Conservation (phyloP, 2,797 vertebrate genomes). For the Melopsittacus undulatus region DNA sequence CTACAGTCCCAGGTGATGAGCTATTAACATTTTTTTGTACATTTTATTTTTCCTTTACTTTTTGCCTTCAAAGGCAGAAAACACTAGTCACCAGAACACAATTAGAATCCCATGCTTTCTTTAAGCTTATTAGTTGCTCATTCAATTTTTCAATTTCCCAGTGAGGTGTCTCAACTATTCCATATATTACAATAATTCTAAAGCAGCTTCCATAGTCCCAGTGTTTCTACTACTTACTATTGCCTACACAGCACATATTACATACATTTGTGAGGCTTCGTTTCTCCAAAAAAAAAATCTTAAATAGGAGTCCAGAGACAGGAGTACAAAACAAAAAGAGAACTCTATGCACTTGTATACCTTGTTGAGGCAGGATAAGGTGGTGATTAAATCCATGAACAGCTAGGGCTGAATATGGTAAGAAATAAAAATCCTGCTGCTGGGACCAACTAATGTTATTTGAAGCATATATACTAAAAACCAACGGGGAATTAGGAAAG, state of each 20-base stretch:
- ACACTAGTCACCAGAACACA: neutral
- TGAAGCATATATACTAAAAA: neutral
- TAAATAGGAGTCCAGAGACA: neutral
- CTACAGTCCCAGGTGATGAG: rapidly evolving
- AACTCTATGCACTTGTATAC: neutral
- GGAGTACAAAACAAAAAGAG: neutral
- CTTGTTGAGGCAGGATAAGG: neutral
- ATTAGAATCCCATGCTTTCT: neutral
- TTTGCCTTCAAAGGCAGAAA: neutral
- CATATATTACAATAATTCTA: neutral
- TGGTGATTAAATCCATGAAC: neutral
- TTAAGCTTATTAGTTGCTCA: neutral
- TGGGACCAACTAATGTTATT: neutral
- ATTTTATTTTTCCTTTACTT: neutral
- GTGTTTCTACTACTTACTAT: neutral
- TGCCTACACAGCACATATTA: neutral
- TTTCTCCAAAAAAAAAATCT: neutral
- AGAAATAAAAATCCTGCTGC: neutral
- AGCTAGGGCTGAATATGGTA: neutral
- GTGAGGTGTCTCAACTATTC: neutral
- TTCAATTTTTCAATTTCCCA: neutral
- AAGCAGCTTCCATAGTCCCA: neutral
- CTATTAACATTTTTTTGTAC: neutral
- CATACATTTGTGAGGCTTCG: neutral
- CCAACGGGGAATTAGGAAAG: neutral